Evolutionary conservation across 2,888 invertebrate genomes (phyloP).

Genomic region (Copidosoma aretas): DNA sequence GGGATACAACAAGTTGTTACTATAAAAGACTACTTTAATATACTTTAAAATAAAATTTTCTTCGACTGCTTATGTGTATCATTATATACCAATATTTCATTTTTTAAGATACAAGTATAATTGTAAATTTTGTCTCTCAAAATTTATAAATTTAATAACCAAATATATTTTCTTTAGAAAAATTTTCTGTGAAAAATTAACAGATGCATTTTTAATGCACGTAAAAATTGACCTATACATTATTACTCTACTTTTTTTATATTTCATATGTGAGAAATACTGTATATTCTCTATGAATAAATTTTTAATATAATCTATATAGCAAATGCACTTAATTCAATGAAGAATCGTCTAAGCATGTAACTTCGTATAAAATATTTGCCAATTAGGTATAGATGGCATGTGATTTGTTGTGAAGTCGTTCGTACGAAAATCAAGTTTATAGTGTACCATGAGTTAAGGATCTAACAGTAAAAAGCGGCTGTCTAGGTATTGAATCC

Average conservation of each 20-base stretch:
- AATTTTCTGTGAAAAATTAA: not conserved
- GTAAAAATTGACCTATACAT: not conserved
- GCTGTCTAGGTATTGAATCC: conserved; percentile 29
- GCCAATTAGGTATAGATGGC: too few relatives aligned
- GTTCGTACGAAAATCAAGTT: not conserved
- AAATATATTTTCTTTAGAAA: not conserved
- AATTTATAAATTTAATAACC: not conserved
- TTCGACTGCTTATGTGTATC: not conserved
- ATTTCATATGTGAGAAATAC: too few relatives aligned
- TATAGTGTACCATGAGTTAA: not conserved
- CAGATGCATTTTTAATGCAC: not conserved
- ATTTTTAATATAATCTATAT: too few relatives aligned
- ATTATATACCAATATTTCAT: not conserved
- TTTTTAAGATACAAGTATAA: not conserved
- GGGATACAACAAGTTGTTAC: conserved; percentile 11
- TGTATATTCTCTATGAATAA: too few relatives aligned
- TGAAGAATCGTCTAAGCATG: too few relatives aligned
- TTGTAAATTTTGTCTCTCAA: not conserved
- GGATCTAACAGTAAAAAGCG: conserved; percentile 17
- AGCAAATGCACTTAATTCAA: too few relatives aligned
- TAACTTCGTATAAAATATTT: too few relatives aligned
- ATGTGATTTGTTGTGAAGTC: too few relatives aligned
- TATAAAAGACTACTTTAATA: conserved; percentile 9
- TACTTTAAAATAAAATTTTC: not conserved
- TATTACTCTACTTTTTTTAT: too few relatives aligned